phyloP scores from a whole-genome alignment of 2,888 invertebrate genomes.

The Pogonocherus hispidulus region DNA sequence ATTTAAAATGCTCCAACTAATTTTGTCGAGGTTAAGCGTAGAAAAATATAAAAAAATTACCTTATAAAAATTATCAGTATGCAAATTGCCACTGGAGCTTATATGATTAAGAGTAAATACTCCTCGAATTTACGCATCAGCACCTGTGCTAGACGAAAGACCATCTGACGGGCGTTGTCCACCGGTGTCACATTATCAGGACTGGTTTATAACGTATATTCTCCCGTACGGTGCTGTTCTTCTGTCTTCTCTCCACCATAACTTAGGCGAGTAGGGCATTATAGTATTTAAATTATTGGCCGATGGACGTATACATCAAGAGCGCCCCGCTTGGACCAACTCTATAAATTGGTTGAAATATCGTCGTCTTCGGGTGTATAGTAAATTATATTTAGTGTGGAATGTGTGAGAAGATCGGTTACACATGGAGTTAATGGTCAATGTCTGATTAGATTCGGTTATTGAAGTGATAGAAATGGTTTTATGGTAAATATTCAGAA shows the following conservation, averaged over 20 bases:
- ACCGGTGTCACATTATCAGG: conserved; percentile 41
- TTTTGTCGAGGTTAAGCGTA: too few relatives aligned
- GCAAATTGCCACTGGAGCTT: too few relatives aligned
- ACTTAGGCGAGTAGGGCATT: conserved; percentile 42
- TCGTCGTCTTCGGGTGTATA: conserved; percentile 35
- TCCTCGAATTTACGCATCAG: too few relatives aligned
- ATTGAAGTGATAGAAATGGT: background rate
- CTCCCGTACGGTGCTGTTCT: conserved; percentile 32
- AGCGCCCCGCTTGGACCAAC: conserved; percentile 35
- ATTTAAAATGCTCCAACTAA: too few relatives aligned
- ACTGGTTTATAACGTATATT: conserved; percentile 38
- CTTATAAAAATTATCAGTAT: too few relatives aligned
- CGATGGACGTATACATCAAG: conserved; percentile 46
- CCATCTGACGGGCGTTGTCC: conserved; percentile 44
- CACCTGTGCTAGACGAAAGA: conserved; percentile 25
- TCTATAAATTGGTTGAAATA: conserved; percentile 48
- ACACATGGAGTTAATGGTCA: conserved; percentile 8
- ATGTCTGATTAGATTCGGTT: background rate
- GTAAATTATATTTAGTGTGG: conserved; percentile 44
- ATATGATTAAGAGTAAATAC: too few relatives aligned
- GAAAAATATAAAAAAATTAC: too few relatives aligned
- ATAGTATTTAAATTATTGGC: conserved; percentile 48
- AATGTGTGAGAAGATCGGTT: conserved; percentile 20
- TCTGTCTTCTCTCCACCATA: conserved; percentile 37
- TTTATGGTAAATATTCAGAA: too few relatives aligned